phyloP scores from a whole-genome alignment of 2,888 invertebrate species.

The Eristalis intricaria region DNA sequence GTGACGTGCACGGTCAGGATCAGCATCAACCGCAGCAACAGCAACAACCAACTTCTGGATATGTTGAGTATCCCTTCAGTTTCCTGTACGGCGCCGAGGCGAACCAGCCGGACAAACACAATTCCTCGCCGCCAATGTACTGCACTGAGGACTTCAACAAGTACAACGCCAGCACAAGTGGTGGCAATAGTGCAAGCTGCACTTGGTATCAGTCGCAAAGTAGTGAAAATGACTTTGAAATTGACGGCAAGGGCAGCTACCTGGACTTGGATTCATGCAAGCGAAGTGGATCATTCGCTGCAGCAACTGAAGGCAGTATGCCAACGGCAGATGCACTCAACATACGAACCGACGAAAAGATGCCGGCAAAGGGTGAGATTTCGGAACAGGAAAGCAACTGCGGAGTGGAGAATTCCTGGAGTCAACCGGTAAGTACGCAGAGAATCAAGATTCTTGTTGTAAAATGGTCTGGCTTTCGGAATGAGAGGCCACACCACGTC shows the following conservation, averaged over 20 bases:
- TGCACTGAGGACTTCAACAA: constrained; percentile 63
- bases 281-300: constrained; percentile 78
- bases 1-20: constrained; percentile 51
- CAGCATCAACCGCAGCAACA: constrained; percentile 41
- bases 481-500: neutral
- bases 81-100: constrained; percentile 74
- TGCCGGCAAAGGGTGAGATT: constrained; percentile 93
- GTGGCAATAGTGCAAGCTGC: constrained; percentile 58
- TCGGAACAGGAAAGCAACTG: constrained; percentile 94
- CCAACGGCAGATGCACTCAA: constrained; percentile 83
- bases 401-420: constrained; percentile 89
- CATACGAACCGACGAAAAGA: constrained; percentile 92
- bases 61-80: constrained; percentile 76
- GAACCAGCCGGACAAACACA: constrained; percentile 56
- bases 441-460: too few relatives aligned
- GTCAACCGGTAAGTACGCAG: constrained; percentile 83
- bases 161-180: constrained; percentile 60
- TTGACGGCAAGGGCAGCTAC: constrained; percentile 79
- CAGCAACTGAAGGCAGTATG: constrained; percentile 80
- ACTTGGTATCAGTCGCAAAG: constrained; percentile 68
- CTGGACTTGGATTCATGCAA: constrained; percentile 80
- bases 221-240: constrained; percentile 78
- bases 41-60: constrained; percentile 69
- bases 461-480: too few relatives aligned
- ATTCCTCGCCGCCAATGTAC: constrained; percentile 57